Evolutionary conservation across 2,113 vertebrate genomes (phyloP), one percentile per base, ranked within the genome.

Genomic region (Carassius gibelio): DNA sequence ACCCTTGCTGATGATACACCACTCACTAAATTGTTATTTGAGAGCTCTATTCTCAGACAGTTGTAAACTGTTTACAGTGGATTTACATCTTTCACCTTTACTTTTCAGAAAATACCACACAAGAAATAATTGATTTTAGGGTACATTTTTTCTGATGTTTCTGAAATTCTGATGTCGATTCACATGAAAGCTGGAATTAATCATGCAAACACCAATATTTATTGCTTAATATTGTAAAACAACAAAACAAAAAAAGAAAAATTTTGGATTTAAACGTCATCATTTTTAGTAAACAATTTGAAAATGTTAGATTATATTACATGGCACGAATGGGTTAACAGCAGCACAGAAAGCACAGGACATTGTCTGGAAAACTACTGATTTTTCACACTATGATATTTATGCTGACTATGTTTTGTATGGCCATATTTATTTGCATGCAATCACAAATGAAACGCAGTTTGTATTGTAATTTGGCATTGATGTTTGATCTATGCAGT

Each of bases 151-250:
- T 36, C 4, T 1, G 26, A 26, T 26, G 26, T 26, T 26, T 26
- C 26, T 36, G 36, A 36, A 36, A 36, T 36, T 38, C 52, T 55
- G 52, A 55, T 17, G 5, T 19, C 21, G 59, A 62, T 3, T 21
- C 59, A 62, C 19, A 62, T 3, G 7, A 62, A 15, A 6, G 55
- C 55, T 7, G 55, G 55, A 23, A 21, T 61, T 2, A 61, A 75
- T 23, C 10, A 50, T 75, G 72, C 72, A 75, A 75, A 75, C 21
- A 74, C 10, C 48, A 45, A 75, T 1, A 75, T 75, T 26, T 75
- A 75, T 50, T 57, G 5, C 52, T 57, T 19, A 19, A 57, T 57
- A 19, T 57, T n/a, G 1, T 8, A 50, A 75, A 50, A 23, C 45
- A 7, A 7, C 21, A 50, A 14, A 75, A 15, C 36, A 1, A 3